Base-by-base conservation (phyloP, 2,797 vertebrate species). In the Gymnothorax javanicus region DNA sequence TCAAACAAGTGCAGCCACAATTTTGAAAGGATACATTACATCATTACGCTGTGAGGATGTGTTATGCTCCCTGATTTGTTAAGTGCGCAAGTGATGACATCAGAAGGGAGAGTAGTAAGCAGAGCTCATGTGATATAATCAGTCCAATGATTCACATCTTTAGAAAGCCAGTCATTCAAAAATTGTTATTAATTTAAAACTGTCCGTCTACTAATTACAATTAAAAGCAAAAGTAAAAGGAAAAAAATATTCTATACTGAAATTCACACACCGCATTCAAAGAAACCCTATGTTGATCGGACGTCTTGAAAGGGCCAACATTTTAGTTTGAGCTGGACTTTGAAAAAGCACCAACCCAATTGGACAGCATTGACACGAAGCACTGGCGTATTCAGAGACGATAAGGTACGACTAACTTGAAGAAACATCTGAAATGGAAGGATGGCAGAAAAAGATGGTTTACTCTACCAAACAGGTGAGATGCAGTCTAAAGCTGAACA, bases 341-440 rank as follows among this genome's bases (percentile, higher is more conserved):
- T 71, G 62, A 57, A 73, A 85, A 73, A 17, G n/a, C 33, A 67
- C 59, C 52, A 64, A 23, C 77, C n/a, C 50, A 54, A 81, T 1
- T 56, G 6, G 23, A 54, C 52, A 54, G 77, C 23, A 23, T n/a
- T 81, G 56, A 56, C 9, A 81, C 20, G 23, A 81, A 81, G 56
- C 73, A 77, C 52, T 56, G 77, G 52, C 43, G 67, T n/a, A n/a
- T 84, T 67, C 83, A 52, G 58, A 52, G 58, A 33, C 57, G 5
- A 25, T 84, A 60, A 84, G 83, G 83, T 84, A 84, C 64, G 20
- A 67, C 20, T 7, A 60, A 27, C 60, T 64, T 84, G 60, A 84
- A 33, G 43, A 84, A 6, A 71, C 17, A 71, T 85, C 3, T n/a
- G 84, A 67, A 56, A 56, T 52, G 69, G 64, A 11, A n/a, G 84